Base-by-base conservation (phyloP, 2,888 invertebrate species). In the Lysandra coridon region DNA sequence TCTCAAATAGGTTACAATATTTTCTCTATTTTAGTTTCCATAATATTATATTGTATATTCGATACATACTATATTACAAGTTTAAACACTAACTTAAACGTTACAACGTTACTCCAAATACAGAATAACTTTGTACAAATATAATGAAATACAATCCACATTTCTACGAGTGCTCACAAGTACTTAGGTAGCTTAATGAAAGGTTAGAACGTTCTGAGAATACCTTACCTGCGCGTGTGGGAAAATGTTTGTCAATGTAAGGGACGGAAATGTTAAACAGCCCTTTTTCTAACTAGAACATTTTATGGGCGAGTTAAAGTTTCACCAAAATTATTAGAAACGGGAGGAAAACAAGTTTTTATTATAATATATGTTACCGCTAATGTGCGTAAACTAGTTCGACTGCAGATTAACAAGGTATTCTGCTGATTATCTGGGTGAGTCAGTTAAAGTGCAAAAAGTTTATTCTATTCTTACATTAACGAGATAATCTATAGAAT, bases 201-300 rank as follows among this genome's bases (percentile, higher is more conserved):
- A 12, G 64, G 23, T 30, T 64, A 10, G 64, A 10, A 74, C 44
- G n/a, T 23, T 44, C 44, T 2, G n/a, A 74, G 74, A 74, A 40
- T 74, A 74, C 30, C 30, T 64, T 30, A 10, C 64, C 64, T 64
- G 40, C n/a, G 4, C 40, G 23, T 7, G 74, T 40, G 2, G 12
- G 44, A 44, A n/a, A n/a, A n/a, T 74, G 17, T n/a, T 74, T 74
- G 37, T 40, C 74, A 23, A 40, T n/a, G 74, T 44, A 23, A 44
- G 44, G 40, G 74, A 74, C n/a, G 40, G 12, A 23, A 74, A 74
- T 74, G 74, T 44, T 44, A 74, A 44, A 44, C 23, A 74, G 74
- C 40, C 17, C 6, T 44, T 37, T 7, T 37, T 17, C 40, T 37
- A 40, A 40, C 73, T 73, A n/a, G n/a, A 44, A 6, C 30, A 64